A percentile compares a stretch with the other conserved stretches of the same genome.
Conservation (phyloP, 2,113 vertebrate species). For the Plestiodon gilberti region DNA sequence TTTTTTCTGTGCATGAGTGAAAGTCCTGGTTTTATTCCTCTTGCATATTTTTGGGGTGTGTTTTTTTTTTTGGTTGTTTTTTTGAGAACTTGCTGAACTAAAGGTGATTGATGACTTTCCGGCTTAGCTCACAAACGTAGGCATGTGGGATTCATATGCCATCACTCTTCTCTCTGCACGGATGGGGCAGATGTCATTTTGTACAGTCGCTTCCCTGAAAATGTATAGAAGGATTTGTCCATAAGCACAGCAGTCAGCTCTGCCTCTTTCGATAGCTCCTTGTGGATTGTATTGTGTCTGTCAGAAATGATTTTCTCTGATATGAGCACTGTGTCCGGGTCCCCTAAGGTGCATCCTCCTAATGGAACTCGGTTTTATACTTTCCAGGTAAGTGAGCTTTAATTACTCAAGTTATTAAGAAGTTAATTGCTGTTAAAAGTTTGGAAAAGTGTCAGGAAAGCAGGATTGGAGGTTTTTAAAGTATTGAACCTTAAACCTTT, state of each 20-base stretch:
- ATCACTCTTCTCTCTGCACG: conserved; percentile 53
- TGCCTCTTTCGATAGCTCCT: conserved; percentile 70
- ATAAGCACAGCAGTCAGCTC: conserved; percentile 70
- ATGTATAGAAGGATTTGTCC: conserved; percentile 78
- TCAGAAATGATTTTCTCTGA: conserved; percentile 98
- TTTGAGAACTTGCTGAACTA: conserved; percentile 62
- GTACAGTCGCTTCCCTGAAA: conserved; percentile 67
- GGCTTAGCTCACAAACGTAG: conserved; percentile 65
- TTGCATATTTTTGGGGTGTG: not conserved
- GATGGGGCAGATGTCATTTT: conserved; percentile 78
- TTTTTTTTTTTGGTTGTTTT: not conserved
- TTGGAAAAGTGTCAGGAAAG: conserved; percentile 60
- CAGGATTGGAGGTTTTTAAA: conserved; percentile 14
- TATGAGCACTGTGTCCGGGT: conserved; percentile 93
- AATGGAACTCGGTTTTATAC: conserved; percentile 98
- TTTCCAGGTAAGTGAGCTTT: conserved; percentile 91
- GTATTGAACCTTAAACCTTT: not conserved
- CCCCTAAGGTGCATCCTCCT: conserved; percentile 95
- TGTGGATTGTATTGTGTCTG: conserved; percentile 83
- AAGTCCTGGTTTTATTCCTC: conserved; percentile 56
- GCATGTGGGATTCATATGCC: conserved; percentile 67
- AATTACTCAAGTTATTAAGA: conserved; percentile 50
- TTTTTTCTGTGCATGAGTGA: conserved; percentile 36
- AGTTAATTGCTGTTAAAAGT: conserved; percentile 34
- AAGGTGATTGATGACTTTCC: conserved; percentile 64